Evolutionary conservation across 2,113 vertebrate genomes (phyloP).

Genomic region (Corythoichthys intestinalis): DNA sequence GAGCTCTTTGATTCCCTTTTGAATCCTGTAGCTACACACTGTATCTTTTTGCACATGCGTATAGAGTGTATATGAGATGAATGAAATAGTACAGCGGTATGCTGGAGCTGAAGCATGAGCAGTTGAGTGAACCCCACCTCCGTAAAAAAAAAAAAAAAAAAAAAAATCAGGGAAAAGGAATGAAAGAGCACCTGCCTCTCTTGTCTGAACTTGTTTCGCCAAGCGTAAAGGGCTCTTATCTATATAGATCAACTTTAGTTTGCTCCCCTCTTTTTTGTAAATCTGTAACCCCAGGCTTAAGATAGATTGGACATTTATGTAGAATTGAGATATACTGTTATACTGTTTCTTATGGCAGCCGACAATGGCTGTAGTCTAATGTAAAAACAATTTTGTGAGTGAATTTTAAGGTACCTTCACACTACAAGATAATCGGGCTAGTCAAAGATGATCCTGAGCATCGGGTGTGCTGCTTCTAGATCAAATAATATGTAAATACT

Average conservation of each 20-base stretch:
- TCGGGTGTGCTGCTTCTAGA: too few relatives aligned
- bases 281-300: conserved; percentile 6
- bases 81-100: conserved; percentile 9
- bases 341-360: background rate
- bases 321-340: conserved; percentile 36
- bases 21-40: conserved; percentile 1
- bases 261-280: conserved; percentile 9
- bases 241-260: too few relatives aligned
- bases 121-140: conserved; percentile 35
- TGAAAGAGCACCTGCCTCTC: conserved; percentile 42
- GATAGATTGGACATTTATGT: conserved; percentile 27
- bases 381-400: background rate
- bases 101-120: conserved; percentile 26
- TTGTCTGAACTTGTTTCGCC: conserved; percentile 45
- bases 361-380: background rate
- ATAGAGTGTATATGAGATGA: background rate
- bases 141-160: conserved; percentile 8
- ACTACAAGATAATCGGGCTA: too few relatives aligned
- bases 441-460: too few relatives aligned
- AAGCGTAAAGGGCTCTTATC: conserved; percentile 15
- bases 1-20: background rate
- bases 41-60: conserved; percentile 5
- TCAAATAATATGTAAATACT: too few relatives aligned
- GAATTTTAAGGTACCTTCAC: background rate
- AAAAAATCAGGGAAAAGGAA: conserved; percentile 3